Evolutionary conservation across 2,888 invertebrate genomes (phyloP).

Genomic region (Julus scanicus): DNA sequence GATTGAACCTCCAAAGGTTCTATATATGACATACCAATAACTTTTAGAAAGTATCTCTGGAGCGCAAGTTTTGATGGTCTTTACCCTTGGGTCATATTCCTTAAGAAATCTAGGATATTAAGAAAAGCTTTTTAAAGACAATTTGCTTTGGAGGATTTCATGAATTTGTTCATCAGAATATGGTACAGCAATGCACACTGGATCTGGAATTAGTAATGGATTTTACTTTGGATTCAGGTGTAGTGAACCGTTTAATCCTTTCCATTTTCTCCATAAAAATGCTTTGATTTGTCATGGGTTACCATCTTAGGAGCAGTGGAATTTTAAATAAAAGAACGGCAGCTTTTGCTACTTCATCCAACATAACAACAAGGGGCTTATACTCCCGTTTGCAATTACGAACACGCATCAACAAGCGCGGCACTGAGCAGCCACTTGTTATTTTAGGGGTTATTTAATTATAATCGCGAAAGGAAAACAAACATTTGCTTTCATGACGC

Average conservation of each 20-base stretch:
- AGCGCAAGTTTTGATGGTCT: too few species aligned
- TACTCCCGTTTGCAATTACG: neutral
- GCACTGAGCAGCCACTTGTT: slow-evolving; percentile 13
- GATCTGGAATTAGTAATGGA: neutral
- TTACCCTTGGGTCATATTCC: too few species aligned
- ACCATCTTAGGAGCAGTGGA: neutral
- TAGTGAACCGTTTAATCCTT: neutral
- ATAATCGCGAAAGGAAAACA: slow-evolving; percentile 15
- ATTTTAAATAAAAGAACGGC: neutral
- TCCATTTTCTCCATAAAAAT: neutral
- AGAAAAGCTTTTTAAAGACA: too few species aligned
- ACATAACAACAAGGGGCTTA: neutral
- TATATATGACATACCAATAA: too few species aligned
- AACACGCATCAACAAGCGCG: neutral
- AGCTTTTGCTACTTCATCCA: neutral
- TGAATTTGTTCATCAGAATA: too few species aligned
- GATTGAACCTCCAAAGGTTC: too few species aligned
- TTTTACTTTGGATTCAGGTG: neutral
- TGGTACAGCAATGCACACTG: too few species aligned
- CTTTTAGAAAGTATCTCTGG: too few species aligned
- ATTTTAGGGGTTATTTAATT: slow-evolving; percentile 18
- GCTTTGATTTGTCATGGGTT: neutral
- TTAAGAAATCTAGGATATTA: too few species aligned
- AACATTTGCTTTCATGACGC: slow-evolving; percentile 30
- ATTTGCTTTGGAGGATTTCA: too few species aligned